phyloP scores from a whole-genome alignment of 2,797 vertebrate species.

The Brotula barbata region DNA sequence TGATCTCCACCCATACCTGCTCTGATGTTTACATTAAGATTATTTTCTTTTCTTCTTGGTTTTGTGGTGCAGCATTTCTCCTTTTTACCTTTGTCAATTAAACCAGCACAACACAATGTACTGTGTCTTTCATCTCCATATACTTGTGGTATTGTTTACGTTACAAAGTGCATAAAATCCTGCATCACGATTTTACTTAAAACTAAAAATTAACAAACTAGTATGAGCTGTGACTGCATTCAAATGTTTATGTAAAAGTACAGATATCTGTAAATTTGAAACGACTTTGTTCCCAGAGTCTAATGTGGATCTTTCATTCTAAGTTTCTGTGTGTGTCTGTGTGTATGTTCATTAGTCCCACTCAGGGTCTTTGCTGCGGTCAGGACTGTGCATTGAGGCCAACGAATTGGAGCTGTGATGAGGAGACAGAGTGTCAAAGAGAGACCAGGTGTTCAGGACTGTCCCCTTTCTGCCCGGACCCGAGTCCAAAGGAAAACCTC shows the following conservation, averaged over 20 bases:
- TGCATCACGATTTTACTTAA: too few species aligned
- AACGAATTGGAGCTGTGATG: constrained; percentile 63
- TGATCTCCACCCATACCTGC: neutral
- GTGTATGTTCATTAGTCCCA: constrained; percentile 71
- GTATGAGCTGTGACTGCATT: too few species aligned
- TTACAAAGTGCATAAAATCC: too few species aligned
- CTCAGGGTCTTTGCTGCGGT: constrained; percentile 82
- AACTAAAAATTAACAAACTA: too few species aligned
- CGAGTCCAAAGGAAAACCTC: constrained; percentile 76
- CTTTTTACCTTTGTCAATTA: neutral
- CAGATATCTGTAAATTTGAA: too few species aligned
- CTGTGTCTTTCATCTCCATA: too few species aligned
- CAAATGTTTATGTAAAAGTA: too few species aligned
- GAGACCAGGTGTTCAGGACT: constrained; percentile 74
- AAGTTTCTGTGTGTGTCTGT: constrained; percentile 4
- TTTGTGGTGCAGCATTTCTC: neutral
- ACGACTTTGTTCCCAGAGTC: too few species aligned
- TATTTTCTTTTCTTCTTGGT: neutral
- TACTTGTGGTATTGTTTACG: too few species aligned
- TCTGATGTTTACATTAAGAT: neutral
- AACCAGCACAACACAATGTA: neutral
- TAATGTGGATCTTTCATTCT: constrained; percentile 1
- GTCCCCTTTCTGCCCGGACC: constrained; percentile 70
- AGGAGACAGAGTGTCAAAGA: constrained; percentile 78
- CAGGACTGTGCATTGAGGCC: constrained; percentile 72